Conservation (phyloP, 1,140 invertebrate genomes). For the Antheraea mylitta region DNA sequence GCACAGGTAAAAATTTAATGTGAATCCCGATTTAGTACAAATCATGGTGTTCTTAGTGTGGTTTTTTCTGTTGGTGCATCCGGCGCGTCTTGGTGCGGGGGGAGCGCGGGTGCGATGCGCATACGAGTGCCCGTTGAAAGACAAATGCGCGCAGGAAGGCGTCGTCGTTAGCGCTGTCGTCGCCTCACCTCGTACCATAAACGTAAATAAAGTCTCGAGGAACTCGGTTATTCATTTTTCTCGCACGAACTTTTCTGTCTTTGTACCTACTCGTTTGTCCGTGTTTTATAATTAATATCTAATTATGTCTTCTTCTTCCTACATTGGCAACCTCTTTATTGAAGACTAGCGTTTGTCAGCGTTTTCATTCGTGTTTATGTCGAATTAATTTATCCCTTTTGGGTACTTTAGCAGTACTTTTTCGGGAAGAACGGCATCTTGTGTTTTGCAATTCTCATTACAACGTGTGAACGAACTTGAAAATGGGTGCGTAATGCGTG, state of each 20-base stretch:
- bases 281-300: background rate
- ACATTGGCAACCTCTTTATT: too few species aligned
- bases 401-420: too few species aligned
- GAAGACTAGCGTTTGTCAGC: too few species aligned
- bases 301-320: too few species aligned
- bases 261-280: background rate
- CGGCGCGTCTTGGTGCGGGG: constrained; percentile 32
- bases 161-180: constrained; percentile 70
- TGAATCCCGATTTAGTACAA: background rate
- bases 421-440: too few species aligned
- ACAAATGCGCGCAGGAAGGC: constrained; percentile 69
- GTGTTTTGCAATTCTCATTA: too few species aligned
- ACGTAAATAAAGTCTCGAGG: constrained; percentile 55
- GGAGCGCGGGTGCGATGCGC: constrained; percentile 16
- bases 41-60: constrained; percentile 19
- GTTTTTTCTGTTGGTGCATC: constrained; percentile 52
- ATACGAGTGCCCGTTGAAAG: constrained; percentile 51
- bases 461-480: too few species aligned
- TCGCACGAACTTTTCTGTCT: background rate
- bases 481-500: too few species aligned
- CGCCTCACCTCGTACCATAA: constrained; percentile 47
- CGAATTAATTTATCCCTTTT: too few species aligned
- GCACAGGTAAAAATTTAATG: too few species aligned
- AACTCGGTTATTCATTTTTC: background rate
- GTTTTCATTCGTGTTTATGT: too few species aligned